Percentiles rank a stretch among this genome's conserved stretches.
phyloP scores from a whole-genome alignment of 2,888 invertebrate genomes.

The Drosophila kuntzei region DNA sequence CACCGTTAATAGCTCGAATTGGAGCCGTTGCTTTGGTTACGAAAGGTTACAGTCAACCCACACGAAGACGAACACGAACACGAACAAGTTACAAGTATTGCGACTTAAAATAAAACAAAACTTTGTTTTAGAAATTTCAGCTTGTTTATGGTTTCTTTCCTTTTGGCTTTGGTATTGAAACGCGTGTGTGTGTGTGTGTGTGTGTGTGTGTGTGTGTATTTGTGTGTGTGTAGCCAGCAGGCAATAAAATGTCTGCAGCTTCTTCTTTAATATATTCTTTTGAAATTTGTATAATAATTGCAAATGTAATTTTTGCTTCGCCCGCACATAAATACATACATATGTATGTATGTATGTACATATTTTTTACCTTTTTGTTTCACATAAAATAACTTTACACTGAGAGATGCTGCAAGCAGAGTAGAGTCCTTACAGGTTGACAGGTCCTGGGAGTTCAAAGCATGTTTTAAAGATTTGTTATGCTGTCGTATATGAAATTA shows the following conservation, averaged over 20 bases:
- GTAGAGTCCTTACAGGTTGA: slow-evolving; percentile 7
- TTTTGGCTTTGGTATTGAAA: not conserved
- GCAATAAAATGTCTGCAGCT: slow-evolving; percentile 61
- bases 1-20: slow-evolving; percentile 15
- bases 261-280: slow-evolving; percentile 41
- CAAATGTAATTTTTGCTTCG: slow-evolving; percentile 56
- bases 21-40: slow-evolving; percentile 8
- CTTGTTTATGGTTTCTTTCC: slow-evolving; percentile 27
- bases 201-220: slow-evolving; percentile 27
- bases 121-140: slow-evolving; percentile 53
- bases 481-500: slow-evolving; percentile 57
- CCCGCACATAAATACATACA: slow-evolving; percentile 27
- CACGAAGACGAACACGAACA: not conserved
- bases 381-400: slow-evolving; percentile 45
- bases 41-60: slow-evolving; percentile 7
- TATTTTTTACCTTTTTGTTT: slow-evolving; percentile 3
- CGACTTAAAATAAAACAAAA: slow-evolving; percentile 48
- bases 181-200: slow-evolving; percentile 20
- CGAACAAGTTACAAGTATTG: not conserved
- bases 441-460: slow-evolving; percentile 54
- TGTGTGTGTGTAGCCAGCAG: slow-evolving; percentile 35
- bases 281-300: slow-evolving; percentile 63
- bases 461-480: slow-evolving; percentile 41
- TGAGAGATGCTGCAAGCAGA: slow-evolving; percentile 2
- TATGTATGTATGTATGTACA: no score